A percentile compares a stretch with the other conserved stretches of the same genome.
Conservation (phyloP, 2,797 vertebrate genomes). For the Linurgus olivaceus region DNA sequence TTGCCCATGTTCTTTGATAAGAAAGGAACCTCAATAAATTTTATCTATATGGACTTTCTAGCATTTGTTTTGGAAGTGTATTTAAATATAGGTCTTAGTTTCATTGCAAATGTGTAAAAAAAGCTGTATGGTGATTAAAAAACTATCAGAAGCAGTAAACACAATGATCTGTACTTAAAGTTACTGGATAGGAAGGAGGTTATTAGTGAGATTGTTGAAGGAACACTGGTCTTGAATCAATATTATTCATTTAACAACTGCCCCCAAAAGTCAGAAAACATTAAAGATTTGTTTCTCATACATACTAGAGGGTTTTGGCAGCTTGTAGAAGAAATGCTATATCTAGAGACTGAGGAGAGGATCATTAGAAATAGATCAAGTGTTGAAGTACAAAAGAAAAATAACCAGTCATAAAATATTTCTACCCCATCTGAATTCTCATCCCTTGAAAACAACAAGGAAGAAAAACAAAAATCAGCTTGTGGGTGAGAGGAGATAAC, state of each 20-base stretch:
- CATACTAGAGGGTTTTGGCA: neutral
- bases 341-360: neutral
- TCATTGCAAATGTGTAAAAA: neutral
- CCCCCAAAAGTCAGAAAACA: neutral
- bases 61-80: neutral
- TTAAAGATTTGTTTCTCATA: neutral
- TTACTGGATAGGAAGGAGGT: neutral
- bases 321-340: neutral
- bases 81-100: neutral
- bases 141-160: neutral
- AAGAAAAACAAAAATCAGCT: neutral
- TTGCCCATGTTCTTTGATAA: neutral
- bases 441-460: neutral
- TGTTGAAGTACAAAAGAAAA: neutral
- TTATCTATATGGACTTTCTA: neutral
- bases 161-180: neutral
- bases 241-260: neutral
- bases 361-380: neutral
- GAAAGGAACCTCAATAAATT: neutral
- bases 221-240: neutral
- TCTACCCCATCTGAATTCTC: neutral
- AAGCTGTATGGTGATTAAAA: neutral
- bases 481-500: neutral
- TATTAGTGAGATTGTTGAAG: neutral
- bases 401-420: neutral